Evolutionary conservation across 1,140 invertebrate genomes (phyloP), one percentile per base, ranked within the genome.

Genomic region (Drosophila elegans): DNA sequence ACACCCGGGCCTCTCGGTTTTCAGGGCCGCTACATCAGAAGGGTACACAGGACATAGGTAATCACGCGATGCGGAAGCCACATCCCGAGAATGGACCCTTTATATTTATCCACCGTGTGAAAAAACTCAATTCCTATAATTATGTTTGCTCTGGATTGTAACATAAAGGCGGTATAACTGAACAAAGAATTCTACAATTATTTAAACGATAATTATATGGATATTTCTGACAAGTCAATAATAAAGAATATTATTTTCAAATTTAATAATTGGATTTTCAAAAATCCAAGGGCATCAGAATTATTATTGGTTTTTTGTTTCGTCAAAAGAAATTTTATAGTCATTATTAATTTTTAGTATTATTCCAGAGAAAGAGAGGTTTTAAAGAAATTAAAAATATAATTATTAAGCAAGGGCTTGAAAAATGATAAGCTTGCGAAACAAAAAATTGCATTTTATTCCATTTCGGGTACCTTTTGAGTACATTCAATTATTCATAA

Each of bases 1-100:
- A 55, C 29, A 32, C 7, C 45, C 51, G 59, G 74, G 73, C 67
- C 52, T 49, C 52, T 61, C 49, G 45, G 44, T n/a, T 42, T 32
- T 48, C 56, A 52, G 62, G 74, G 66, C 49, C 68, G 44, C 81
- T 85, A 56, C 74, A 49, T 3, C 16, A 32, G n/a, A 59, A 29
- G 51, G 39, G 42, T 45, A 27, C 13, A 13, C 9, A 12, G 13
- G 13, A 34, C 10, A 7, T 29, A 21, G 41, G 10, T 3, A 16
- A 55, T 46, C 41, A 57, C 53, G 53, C 48, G 39, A 56, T 52
- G 16, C n/a, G 34, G 42, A 36, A 59, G 38, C 7, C 11, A 13
- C 39, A 10, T 56, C 45, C 39, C 25, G 29, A 44, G 11, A 32
- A 16, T 32, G 36, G 7, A 21, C 7, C 13, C 49, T 44, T 21